phyloP scores from a whole-genome alignment of 2,113 vertebrate species.

The Formicarius rufipectus region DNA sequence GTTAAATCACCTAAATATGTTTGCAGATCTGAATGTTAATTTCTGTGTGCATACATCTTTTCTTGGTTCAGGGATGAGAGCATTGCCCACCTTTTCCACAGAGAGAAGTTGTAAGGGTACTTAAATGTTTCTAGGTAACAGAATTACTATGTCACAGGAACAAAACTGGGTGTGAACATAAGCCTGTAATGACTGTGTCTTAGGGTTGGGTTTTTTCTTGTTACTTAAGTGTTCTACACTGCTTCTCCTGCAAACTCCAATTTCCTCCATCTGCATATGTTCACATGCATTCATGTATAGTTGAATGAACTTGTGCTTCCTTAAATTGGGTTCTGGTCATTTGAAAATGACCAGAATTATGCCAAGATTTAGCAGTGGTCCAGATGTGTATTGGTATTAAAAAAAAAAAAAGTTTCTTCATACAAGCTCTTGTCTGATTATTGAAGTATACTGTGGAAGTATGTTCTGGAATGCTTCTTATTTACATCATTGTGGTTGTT shows the following conservation, averaged over 20 bases:
- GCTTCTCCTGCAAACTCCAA: neutral
- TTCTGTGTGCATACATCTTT: neutral
- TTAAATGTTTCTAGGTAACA: neutral
- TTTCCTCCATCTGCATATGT: neutral
- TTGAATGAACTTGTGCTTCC: neutral
- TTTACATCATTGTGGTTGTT: accelerated
- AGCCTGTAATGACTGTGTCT: neutral
- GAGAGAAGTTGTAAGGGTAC: neutral
- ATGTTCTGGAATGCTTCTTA: neutral
- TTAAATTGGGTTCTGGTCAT: neutral
- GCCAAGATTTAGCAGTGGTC: neutral
- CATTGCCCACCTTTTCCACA: neutral
- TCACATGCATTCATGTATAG: neutral
- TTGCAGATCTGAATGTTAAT: neutral
- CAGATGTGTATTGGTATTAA: neutral
- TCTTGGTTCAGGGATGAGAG: neutral
- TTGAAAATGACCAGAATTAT: neutral
- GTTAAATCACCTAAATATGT: neutral
- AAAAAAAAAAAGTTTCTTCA: neutral
- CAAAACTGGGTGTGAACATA: neutral
- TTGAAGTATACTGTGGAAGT: neutral
- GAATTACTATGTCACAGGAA: neutral
- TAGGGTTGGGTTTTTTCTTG: neutral
- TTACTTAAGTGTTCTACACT: neutral
- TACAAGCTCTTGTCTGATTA: neutral